phyloP scores from a whole-genome alignment of 2,797 vertebrate genomes.

The Hemitrygon akajei region DNA sequence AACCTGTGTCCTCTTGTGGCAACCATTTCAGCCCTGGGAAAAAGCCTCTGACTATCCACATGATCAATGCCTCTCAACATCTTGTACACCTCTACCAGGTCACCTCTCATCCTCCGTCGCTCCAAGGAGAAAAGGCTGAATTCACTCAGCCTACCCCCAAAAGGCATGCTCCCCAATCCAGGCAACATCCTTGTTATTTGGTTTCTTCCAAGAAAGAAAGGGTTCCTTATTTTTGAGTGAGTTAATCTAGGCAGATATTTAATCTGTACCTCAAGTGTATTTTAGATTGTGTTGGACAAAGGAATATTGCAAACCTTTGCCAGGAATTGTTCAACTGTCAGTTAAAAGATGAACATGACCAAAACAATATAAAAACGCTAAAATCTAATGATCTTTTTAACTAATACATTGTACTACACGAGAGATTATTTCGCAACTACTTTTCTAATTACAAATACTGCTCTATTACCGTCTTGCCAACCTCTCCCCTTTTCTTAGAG shows the following conservation, averaged over 20 bases:
- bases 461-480: background rate
- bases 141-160: too few species aligned
- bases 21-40: too few species aligned
- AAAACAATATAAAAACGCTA: background rate
- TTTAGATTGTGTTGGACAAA: background rate
- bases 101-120: too few species aligned
- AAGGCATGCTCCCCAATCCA: too few species aligned
- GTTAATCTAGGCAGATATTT: background rate
- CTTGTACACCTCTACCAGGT: too few species aligned
- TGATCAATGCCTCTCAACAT: too few species aligned
- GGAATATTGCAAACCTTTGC: background rate
- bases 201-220: background rate
- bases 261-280: background rate
- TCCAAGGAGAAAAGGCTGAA: too few species aligned
- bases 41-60: too few species aligned
- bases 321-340: background rate
- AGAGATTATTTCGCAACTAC: background rate
- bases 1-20: too few species aligned
- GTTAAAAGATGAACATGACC: background rate
- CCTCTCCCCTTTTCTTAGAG: background rate
- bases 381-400: background rate
- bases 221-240: background rate
- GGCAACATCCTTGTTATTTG: too few species aligned
- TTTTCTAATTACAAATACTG: background rate
- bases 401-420: background rate